Conservation (phyloP, 2,797 vertebrate genomes). For the Perodicticus potto region DNA sequence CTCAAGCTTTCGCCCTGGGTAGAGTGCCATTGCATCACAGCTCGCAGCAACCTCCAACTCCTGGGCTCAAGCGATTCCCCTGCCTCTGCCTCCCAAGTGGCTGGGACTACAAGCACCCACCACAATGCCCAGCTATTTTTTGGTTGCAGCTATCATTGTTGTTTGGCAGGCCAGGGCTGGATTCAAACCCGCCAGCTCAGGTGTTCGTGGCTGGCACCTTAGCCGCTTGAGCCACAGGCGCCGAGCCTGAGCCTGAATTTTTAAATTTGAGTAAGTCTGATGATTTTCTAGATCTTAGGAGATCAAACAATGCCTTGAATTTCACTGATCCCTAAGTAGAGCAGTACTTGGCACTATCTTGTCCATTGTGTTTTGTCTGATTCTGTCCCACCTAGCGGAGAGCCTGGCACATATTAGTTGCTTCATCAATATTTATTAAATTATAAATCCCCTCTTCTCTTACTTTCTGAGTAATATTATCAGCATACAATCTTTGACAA, state of each 20-base stretch:
- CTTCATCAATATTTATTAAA: not conserved
- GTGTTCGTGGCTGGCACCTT: no score
- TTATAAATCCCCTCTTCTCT: not conserved
- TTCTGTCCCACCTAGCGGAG: not conserved
- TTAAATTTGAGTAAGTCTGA: slow-evolving; percentile 37
- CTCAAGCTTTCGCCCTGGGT: no score
- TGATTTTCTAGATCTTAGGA: not conserved
- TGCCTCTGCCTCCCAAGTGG: no score
- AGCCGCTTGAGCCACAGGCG: no score
- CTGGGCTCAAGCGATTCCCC: no score
- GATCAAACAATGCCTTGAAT: not conserved
- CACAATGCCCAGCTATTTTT: no score
- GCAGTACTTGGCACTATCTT: not conserved
- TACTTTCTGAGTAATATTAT: not conserved
- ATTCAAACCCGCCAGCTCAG: no score
- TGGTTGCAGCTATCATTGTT: no score
- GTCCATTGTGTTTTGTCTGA: not conserved
- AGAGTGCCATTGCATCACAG: no score
- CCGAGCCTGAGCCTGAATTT: not conserved
- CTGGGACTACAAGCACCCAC: no score
- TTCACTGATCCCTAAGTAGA: not conserved
- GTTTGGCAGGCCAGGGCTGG: no score
- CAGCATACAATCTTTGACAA: not conserved
- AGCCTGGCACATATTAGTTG: not conserved
- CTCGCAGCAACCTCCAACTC: no score